phyloP scores from a whole-genome alignment of 2,888 invertebrate species.

The Archips crataeganus region DNA sequence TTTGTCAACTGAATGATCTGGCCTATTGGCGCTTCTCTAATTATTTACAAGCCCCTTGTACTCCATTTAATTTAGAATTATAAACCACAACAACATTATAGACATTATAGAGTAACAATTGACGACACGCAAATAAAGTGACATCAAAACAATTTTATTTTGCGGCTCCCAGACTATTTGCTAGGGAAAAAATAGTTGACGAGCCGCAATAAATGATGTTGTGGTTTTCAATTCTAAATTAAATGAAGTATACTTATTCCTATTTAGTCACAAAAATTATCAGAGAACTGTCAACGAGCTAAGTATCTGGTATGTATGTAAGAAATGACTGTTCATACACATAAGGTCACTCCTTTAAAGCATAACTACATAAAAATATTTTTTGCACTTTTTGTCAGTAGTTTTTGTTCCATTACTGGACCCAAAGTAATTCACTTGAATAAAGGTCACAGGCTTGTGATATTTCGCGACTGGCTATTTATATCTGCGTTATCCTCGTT shows the following conservation, averaged over 20 bases:
- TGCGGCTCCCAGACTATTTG: no score
- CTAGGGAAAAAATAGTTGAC: no score
- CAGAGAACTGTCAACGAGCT: background rate
- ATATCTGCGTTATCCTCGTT: constrained; percentile 38
- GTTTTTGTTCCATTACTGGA: background rate
- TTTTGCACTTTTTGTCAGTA: background rate
- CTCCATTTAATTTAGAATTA: no score
- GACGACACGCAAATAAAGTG: no score
- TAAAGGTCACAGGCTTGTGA: constrained; percentile 31
- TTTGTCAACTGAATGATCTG: background rate
- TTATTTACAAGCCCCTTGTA: background rate
- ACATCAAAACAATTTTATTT: no score
- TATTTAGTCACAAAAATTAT: background rate
- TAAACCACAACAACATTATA: no score
- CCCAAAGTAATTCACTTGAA: constrained; percentile 13
- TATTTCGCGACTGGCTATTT: constrained; percentile 34
- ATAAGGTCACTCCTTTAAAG: background rate
- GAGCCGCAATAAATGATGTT: no score
- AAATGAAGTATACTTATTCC: no score
- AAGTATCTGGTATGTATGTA: background rate
- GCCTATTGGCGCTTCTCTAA: background rate
- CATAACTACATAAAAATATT: background rate
- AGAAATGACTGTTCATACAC: no score
- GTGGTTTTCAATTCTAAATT: no score
- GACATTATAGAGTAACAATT: no score